phyloP scores from a whole-genome alignment of 23 tunicate genomes.

The Styela plicata region DNA sequence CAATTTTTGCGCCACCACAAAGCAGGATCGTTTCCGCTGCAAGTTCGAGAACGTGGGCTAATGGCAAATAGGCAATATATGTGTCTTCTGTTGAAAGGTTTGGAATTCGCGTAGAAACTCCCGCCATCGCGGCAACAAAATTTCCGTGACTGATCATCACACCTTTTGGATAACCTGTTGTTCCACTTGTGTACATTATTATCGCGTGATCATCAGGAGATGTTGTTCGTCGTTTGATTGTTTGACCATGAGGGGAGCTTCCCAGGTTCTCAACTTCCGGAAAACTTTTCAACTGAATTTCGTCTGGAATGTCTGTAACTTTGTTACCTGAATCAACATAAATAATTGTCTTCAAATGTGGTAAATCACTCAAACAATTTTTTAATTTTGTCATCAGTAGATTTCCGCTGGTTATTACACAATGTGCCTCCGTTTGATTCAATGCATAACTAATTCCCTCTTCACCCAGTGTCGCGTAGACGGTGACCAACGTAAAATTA shows the following conservation, averaged over 20 bases:
- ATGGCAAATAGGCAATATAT: conserved; percentile 92
- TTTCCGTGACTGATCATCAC: conserved; percentile 88
- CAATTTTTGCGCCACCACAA: conserved; percentile 65
- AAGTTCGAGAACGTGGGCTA: conserved; percentile 95
- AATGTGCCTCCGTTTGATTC: conserved; percentile 80
- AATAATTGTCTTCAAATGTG: conserved; percentile 37
- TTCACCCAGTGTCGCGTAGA: conserved; percentile 95
- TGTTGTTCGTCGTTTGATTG: conserved; percentile 30
- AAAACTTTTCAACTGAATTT: conserved; percentile 34
- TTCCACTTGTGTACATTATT: conserved; percentile 95
- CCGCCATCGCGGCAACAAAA: conserved; percentile 83
- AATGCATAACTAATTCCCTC: conserved; percentile 80
- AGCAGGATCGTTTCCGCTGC: conserved; percentile 75
- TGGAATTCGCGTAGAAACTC: conserved; percentile 53
- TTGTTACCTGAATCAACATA: conserved; percentile 58
- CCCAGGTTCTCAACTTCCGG: conserved; percentile 38
- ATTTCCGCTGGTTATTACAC: conserved; percentile 74
- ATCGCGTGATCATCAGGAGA: conserved; percentile 75
- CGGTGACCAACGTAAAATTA: conserved; percentile 76
- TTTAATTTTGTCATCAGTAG: conserved; percentile 50
- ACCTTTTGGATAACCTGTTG: conserved; percentile 96
- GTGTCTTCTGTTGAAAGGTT: conserved; percentile 43
- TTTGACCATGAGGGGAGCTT: conserved; percentile 29
- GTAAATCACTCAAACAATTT: conserved; percentile 46
- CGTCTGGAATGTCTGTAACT: conserved; percentile 29